Percentiles rank a stretch among this genome's conserved stretches.
Conservation (phyloP, 2,797 vertebrate species). For the Tamandua tetradactyla region DNA sequence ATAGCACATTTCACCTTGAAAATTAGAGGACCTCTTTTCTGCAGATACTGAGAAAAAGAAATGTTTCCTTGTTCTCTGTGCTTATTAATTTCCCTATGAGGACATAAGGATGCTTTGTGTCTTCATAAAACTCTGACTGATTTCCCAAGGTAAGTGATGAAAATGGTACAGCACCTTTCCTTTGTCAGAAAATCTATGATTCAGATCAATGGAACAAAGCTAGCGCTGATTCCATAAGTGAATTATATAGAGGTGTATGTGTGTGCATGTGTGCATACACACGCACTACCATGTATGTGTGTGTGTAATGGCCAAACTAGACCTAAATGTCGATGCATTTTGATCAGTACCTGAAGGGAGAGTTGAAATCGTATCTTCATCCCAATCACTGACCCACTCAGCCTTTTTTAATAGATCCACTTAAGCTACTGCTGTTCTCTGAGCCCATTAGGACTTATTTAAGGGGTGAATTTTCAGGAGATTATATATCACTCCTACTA, state of each 20-base stretch:
- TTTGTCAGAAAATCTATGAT: constrained; percentile 49
- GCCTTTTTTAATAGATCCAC: constrained; percentile 77
- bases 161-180: constrained; percentile 33
- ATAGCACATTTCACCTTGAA: neutral
- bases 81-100: constrained; percentile 12
- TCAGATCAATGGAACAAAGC: constrained; percentile 57
- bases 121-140: neutral
- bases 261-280: neutral
- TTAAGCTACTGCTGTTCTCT: constrained; percentile 78
- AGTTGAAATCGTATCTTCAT: constrained; percentile 72
- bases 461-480: constrained; percentile 69
- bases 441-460: constrained; percentile 75
- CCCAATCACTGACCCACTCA: constrained; percentile 77
- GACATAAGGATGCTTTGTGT: neutral
- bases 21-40: constrained; percentile 7
- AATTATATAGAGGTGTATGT: neutral
- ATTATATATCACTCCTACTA: constrained; percentile 73
- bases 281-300: neutral
- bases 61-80: neutral
- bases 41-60: neutral
- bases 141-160: neutral
- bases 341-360: constrained; percentile 68
- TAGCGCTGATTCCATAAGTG: constrained; percentile 14
- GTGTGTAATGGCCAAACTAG: constrained; percentile 46
- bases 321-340: constrained; percentile 56